These are phyloP conservation scores for Taeniopygia guttata DNA, from an alignment of 2,797 vertebrate genomes.

Conservation along the genomic window DNA sequence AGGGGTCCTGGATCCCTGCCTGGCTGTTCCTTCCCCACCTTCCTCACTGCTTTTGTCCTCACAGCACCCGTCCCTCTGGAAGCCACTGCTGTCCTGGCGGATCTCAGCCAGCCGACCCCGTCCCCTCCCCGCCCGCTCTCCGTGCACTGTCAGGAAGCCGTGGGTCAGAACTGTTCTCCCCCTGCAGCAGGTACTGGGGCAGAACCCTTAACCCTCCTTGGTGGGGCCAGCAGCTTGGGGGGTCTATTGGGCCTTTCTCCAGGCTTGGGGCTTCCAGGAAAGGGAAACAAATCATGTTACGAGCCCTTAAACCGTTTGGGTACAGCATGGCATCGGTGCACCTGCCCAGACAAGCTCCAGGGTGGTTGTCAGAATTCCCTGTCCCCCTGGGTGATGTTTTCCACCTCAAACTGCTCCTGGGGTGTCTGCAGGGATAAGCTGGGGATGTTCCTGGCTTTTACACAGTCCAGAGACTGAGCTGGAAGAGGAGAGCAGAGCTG, in stretches of 20 bases:
- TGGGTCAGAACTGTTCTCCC: not conserved
- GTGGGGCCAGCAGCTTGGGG: not conserved
- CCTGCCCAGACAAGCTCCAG: fast-evolving
- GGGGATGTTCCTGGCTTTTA: not conserved
- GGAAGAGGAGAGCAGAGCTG: not conserved
- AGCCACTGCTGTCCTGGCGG: fast-evolving
- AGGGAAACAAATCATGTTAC: not conserved
- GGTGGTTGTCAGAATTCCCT: not conserved
- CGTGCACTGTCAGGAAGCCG: fast-evolving
- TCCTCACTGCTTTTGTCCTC: not conserved
- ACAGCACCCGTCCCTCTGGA: fast-evolving
- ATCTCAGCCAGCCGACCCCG: fast-evolving
- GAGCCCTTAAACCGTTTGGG: fast-evolving
- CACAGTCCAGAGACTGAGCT: not conserved
- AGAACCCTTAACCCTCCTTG: not conserved
- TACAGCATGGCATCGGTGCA: fast-evolving
- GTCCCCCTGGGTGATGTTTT: not conserved
- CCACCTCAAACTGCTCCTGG: not conserved
- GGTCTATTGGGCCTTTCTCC: not conserved
- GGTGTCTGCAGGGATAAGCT: not conserved
- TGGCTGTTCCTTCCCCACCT: fast-evolving
- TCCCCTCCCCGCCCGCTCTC: not conserved
- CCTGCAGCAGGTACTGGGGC: not conserved
- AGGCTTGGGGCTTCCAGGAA: not conserved
- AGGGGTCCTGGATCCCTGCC: not conserved